phyloP scores from a whole-genome alignment of 1,140 invertebrate species.

The Capitella teleta region DNA sequence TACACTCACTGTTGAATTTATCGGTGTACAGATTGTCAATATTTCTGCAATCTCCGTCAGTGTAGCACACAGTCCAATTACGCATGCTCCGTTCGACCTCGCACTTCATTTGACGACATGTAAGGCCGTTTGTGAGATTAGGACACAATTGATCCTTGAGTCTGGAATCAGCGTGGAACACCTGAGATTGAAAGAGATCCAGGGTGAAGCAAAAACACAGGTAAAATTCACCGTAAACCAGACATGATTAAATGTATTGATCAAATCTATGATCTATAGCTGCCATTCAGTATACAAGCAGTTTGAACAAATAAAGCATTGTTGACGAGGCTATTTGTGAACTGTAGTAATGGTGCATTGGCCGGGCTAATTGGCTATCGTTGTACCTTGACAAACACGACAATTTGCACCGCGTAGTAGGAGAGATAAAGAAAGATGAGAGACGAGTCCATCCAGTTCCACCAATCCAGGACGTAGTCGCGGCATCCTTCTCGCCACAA shows the following conservation, averaged over 20 bases:
- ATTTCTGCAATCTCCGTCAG: conserved; percentile 17
- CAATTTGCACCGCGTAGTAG: conserved; percentile 29
- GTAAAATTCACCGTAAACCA: too few relatives aligned
- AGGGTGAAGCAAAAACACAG: too few relatives aligned
- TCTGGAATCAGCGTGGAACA: background rate
- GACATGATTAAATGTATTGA: too few relatives aligned
- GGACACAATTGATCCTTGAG: conserved; percentile 1
- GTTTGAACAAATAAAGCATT: too few relatives aligned
- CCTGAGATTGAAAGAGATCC: too few relatives aligned
- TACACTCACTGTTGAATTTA: too few relatives aligned
- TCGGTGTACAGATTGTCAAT: conserved; percentile 13
- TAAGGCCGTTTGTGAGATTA: background rate
- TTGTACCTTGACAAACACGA: conserved; percentile 5
- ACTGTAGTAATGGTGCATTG: too few relatives aligned
- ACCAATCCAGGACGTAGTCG: conserved; percentile 78
- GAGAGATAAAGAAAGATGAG: conserved; percentile 45
- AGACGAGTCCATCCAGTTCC: conserved; percentile 91
- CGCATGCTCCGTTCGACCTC: background rate
- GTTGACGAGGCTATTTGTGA: too few relatives aligned
- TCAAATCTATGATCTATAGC: too few relatives aligned
- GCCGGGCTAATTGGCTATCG: too few relatives aligned
- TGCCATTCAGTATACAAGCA: too few relatives aligned
- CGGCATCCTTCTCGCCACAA: conserved; percentile 70
- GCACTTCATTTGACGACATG: conserved; percentile 13
- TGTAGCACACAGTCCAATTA: conserved; percentile 13